These are phyloP conservation scores for Potorous gilbertii DNA, from an alignment of 2,797 vertebrate genomes.

Conservation along the genomic window DNA sequence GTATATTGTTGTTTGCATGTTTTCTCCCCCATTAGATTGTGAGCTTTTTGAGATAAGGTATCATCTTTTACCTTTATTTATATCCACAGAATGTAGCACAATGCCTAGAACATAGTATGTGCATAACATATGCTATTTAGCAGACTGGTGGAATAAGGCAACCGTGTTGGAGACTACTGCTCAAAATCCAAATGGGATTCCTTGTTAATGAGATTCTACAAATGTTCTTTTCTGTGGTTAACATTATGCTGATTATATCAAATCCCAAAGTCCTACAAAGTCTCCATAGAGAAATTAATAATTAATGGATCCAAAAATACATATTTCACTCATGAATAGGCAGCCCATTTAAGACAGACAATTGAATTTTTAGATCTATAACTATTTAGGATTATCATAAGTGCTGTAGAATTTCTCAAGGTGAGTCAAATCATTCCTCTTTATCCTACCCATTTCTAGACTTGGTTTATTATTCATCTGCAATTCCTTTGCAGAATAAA, in stretches of 20 bases:
- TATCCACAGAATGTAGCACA: background rate
- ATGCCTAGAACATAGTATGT: background rate
- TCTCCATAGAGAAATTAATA: background rate
- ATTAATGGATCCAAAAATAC: background rate
- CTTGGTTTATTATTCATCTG: background rate
- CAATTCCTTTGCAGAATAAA: background rate
- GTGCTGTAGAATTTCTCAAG: background rate
- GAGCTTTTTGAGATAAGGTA: background rate
- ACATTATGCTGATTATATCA: background rate
- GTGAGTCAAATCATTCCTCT: background rate
- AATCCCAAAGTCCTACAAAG: background rate
- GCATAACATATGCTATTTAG: background rate
- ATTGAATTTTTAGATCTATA: background rate
- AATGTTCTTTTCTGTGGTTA: background rate
- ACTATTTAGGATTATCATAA: background rate
- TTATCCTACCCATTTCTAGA: background rate
- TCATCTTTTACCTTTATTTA: background rate
- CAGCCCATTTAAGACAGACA: background rate
- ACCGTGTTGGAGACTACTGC: background rate
- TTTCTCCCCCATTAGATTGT: background rate
- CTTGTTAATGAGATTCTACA: background rate
- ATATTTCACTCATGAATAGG: background rate
- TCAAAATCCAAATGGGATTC: background rate
- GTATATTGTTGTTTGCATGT: background rate
- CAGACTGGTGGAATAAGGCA: background rate